A percentile compares a stretch with the other conserved stretches of the same genome.
Evolutionary conservation across 1,140 invertebrate genomes (phyloP).

Genomic region (Cydia amplana): DNA sequence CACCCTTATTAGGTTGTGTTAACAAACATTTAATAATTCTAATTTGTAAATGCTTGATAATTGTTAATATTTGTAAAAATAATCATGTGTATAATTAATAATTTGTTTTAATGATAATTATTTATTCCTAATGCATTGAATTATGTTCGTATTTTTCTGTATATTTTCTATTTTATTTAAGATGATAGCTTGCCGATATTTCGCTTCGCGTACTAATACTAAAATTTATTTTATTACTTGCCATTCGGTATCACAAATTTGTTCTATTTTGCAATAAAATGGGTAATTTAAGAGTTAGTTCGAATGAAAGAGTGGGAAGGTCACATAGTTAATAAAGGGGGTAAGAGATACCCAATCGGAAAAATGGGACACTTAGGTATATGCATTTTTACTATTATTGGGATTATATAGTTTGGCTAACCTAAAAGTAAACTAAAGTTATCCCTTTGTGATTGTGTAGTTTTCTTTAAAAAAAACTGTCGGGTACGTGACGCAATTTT

Average conservation of each 20-base stretch:
- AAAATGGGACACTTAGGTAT: too few relatives aligned
- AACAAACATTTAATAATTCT: constrained; percentile 9
- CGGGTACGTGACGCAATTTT: too few relatives aligned
- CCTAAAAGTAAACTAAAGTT: too few relatives aligned
- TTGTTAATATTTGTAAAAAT: constrained; percentile 29
- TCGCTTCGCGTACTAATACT: constrained; percentile 29
- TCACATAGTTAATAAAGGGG: constrained; percentile 4
- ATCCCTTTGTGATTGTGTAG: too few relatives aligned
- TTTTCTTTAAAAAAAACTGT: too few relatives aligned
- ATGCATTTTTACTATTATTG: too few relatives aligned
- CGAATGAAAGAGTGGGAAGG: background rate
- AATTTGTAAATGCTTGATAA: constrained; percentile 28
- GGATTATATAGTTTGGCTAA: too few relatives aligned
- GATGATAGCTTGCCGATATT: constrained; percentile 30
- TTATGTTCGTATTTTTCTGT: constrained; percentile 33
- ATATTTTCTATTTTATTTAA: constrained; percentile 30
- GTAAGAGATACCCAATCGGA: too few relatives aligned
- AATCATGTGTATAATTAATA: constrained; percentile 33
- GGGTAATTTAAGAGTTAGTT: constrained; percentile 8
- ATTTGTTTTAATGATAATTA: constrained; percentile 31
- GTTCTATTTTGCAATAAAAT: constrained; percentile 27
- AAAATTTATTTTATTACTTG: constrained; percentile 28
- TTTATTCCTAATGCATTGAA: constrained; percentile 32
- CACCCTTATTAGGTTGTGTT: constrained; percentile 25
- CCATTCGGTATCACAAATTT: constrained; percentile 29